These are phyloP conservation scores for Meteorus colon DNA, from an alignment of 2,888 invertebrate genomes.

Conservation along the genomic window DNA sequence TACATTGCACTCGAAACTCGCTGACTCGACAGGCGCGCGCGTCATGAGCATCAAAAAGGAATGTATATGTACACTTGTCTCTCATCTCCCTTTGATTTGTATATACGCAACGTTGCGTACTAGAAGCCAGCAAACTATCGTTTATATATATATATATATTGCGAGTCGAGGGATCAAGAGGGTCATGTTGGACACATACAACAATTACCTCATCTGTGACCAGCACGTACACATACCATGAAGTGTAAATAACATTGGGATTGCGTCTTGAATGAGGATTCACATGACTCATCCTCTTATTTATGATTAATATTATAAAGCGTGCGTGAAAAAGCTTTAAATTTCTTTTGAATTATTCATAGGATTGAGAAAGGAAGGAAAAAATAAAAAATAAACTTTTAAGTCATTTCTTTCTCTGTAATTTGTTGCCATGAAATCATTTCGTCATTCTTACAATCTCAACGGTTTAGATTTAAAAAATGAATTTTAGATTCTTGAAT, in stretches of 20 bases:
- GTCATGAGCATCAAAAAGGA: slow-evolving; percentile 29
- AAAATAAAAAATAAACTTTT: no score
- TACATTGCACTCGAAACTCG: slow-evolving; percentile 43
- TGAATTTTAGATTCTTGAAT: no score
- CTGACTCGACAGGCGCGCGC: slow-evolving; percentile 33
- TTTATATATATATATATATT: not conserved
- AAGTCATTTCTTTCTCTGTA: no score
- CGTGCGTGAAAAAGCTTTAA: not conserved
- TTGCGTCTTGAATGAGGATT: not conserved
- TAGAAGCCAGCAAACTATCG: not conserved
- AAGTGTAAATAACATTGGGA: not conserved
- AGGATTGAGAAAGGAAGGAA: no score
- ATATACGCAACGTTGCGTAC: not conserved
- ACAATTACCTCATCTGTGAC: slow-evolving; percentile 17
- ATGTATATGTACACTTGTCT: slow-evolving; percentile 23
- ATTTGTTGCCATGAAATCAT: no score
- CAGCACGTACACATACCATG: not conserved
- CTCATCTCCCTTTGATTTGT: slow-evolving; percentile 29
- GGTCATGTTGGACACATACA: slow-evolving; percentile 30
- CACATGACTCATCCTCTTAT: not conserved
- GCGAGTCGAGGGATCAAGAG: not conserved
- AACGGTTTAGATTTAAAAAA: no score
- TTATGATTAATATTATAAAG: not conserved
- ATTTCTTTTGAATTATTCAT: not conserved
- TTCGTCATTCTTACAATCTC: no score